These are phyloP conservation scores for Hydra vulgaris DNA, from an alignment of 30 jellyfish, hydroid and myxozoan genomes.

Conservation along the genomic window DNA sequence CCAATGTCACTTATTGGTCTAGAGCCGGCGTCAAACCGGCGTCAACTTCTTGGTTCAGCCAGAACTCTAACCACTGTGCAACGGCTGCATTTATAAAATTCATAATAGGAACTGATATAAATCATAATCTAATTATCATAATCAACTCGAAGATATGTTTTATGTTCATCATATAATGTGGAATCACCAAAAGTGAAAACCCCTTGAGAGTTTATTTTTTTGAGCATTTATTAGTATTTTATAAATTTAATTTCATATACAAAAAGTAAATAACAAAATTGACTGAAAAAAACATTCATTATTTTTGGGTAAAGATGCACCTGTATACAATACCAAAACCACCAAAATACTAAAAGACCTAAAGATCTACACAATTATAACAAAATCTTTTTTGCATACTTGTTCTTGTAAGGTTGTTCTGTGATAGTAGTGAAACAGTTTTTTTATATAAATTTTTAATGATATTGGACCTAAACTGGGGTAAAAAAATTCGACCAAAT, in stretches of 20 bases:
- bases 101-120: no score
- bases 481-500: not conserved
- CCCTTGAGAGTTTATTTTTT: not conserved
- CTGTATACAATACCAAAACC: not conserved
- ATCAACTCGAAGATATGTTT: no score
- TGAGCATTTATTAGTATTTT: not conserved
- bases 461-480: not conserved
- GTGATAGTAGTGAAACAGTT: not conserved
- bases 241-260: not conserved
- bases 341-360: not conserved
- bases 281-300: not conserved
- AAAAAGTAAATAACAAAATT: not conserved
- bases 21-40: no score
- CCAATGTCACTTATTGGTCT: no score
- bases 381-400: not conserved
- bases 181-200: not conserved
- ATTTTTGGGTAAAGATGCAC: not conserved
- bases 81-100: no score
- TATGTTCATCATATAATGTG: no score
- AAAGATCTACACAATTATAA: not conserved
- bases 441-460: no score
- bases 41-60: no score
- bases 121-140: no score
- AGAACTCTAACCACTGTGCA: no score
- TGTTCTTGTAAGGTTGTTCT: not conserved